Percentiles rank a stretch among this genome's conserved stretches.
Evolutionary conservation across 2,113 vertebrate genomes (phyloP).

Genomic region (Pseudonaja textilis): DNA sequence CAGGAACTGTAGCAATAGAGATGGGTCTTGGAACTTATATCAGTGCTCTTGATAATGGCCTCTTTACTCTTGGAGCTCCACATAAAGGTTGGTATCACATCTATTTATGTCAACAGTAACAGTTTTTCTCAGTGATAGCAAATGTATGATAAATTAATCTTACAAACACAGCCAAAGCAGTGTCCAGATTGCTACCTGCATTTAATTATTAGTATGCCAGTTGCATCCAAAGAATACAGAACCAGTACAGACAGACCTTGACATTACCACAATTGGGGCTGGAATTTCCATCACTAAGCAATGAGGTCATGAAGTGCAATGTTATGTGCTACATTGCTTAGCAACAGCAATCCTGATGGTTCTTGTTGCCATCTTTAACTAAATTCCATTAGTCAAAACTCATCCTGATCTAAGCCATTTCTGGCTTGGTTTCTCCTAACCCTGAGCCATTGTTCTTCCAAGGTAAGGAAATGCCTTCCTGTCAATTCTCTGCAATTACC

Average conservation of each 20-base stretch:
- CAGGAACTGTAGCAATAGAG: constrained; percentile 90
- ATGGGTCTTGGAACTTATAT: constrained; percentile 91
- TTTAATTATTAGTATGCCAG: not conserved
- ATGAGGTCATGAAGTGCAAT: not conserved
- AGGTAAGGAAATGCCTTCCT: not conserved
- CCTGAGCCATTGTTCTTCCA: not conserved
- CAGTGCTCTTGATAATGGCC: constrained; percentile 92
- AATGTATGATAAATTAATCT: not conserved
- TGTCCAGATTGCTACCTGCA: not conserved
- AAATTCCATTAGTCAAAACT: not conserved
- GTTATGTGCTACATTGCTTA: not conserved
- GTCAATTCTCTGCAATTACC: not conserved
- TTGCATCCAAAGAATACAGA: not conserved
- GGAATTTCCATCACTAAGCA: no score
- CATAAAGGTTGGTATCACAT: constrained; percentile 75
- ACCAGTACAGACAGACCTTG: not conserved
- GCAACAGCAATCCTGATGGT: not conserved
- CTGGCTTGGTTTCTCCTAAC: not conserved
- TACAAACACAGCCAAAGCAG: not conserved
- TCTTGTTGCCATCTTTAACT: not conserved
- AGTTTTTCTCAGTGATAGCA: not conserved
- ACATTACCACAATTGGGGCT: not conserved
- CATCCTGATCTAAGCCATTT: not conserved
- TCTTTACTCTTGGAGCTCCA: constrained; percentile 92
- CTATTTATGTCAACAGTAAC: not conserved